Evolutionary conservation across 2,888 invertebrate species (phyloP), one percentile per base, ranked within the genome.

Genomic region (Pristionchus arcanus): DNA sequence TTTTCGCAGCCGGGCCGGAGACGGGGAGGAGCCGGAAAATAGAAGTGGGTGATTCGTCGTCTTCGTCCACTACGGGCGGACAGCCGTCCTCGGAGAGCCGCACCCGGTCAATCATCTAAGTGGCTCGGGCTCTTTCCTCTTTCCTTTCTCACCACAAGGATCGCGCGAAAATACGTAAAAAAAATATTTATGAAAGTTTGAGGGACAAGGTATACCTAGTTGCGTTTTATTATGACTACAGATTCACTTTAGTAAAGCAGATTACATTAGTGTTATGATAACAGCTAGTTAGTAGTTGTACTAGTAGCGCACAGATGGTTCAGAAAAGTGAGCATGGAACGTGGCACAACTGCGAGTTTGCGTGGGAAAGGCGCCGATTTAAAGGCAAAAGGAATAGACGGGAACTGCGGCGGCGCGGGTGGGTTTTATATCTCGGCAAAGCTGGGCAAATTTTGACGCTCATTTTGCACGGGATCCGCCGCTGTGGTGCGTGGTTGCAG

Each of bases 1-100:
- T 77, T 42, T 25, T 42, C 37, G 42, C 19, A 34, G 42, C 37
- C 9, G 25, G n/a, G 42, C 77, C 42, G 77, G n/a, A 7, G n/a
- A 28, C 28, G 19, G 66, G 13, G 66, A 25, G 66, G 71, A 71
- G 77, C 77, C 77, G 77, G 77, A 77, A 77, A 77, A 21, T 77
- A 77, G 77, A 42, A 49, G 42, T 49, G 42, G 42, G 42, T 49
- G 42, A 42, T 34, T 77, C 42, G 37, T 68, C 68, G 55, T 71
- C 71, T 28, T 71, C 31, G 31, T 71, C 71, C 42, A 37, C 16
- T 25, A 42, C 77, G 5, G 77, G 77, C 42, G n/a, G 77, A 25
- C 7, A 42, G 77, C 42, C 42, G 34, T 37, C 77, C 42, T 77
- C 77, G 25, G 25, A 19, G 11, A 21, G 42, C 7, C 77, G 77